Conservation (phyloP, 2,888 invertebrate species). For the Ornithoptera priamus region DNA sequence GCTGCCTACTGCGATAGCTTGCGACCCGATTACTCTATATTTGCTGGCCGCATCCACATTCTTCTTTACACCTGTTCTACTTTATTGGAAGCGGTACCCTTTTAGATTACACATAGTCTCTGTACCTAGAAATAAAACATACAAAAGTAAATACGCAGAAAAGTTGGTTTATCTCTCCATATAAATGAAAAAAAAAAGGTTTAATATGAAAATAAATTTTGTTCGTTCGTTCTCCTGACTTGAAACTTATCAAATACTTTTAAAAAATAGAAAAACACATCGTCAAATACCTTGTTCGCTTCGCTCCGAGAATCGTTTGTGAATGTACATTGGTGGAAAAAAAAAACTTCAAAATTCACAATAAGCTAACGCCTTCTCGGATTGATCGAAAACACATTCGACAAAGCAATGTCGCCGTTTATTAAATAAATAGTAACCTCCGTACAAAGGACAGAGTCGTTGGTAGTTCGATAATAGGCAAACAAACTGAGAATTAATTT, state of each 20-base stretch:
- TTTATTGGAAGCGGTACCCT: slow-evolving; percentile 36
- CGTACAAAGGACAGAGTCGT: slow-evolving; percentile 59
- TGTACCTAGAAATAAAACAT: background rate
- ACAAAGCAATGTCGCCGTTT: slow-evolving; percentile 67
- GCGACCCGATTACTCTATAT: slow-evolving; percentile 75
- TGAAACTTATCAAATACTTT: too few species aligned
- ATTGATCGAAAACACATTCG: slow-evolving; percentile 57
- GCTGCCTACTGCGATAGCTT: slow-evolving; percentile 68
- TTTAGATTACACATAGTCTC: slow-evolving; percentile 5
- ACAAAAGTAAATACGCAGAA: too few species aligned
- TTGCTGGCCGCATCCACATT: slow-evolving; percentile 44
- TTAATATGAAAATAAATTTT: too few species aligned
- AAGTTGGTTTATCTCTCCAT: too few species aligned
- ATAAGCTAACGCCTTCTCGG: slow-evolving; percentile 52
- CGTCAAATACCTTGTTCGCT: background rate
- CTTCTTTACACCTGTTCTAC: slow-evolving; percentile 68
- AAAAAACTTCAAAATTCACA: slow-evolving; percentile 39
- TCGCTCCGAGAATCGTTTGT: slow-evolving; percentile 23
- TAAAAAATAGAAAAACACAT: background rate
- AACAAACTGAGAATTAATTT: slow-evolving; percentile 77
- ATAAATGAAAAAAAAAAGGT: too few species aligned
- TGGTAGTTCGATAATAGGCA: slow-evolving; percentile 70
- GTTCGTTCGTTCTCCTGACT: too few species aligned
- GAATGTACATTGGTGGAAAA: slow-evolving; percentile 35
- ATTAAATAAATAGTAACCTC: slow-evolving; percentile 76